These are phyloP conservation scores for Leucophenga maculata DNA, from an alignment of 2,888 invertebrate genomes.

Conservation along the genomic window DNA sequence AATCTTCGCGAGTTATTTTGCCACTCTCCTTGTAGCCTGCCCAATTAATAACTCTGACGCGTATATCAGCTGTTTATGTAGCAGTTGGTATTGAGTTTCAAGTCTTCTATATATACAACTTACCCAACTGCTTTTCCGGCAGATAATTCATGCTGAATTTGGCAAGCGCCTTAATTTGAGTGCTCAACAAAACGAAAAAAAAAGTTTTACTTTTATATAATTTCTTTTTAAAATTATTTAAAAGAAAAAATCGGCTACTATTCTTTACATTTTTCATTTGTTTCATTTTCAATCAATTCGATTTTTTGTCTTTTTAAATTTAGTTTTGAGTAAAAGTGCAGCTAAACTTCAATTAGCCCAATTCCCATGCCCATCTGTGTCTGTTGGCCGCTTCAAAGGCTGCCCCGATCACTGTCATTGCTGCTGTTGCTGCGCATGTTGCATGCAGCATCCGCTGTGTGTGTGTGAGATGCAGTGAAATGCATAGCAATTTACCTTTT, in stretches of 20 bases:
- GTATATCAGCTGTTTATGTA: background rate
- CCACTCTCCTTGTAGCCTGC: background rate
- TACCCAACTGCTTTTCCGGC: background rate
- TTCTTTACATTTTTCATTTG: too few species aligned
- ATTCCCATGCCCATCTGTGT: constrained; percentile 49
- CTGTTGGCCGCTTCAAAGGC: too few species aligned
- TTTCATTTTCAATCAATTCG: too few species aligned
- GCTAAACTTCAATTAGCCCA: constrained; percentile 60
- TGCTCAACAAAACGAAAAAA: too few species aligned
- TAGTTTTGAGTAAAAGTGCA: constrained; percentile 58
- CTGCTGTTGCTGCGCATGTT: background rate
- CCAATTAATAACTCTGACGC: constrained; percentile 3
- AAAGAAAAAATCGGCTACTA: too few species aligned
- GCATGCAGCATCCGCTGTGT: background rate
- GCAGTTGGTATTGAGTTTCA: background rate
- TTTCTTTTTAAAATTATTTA: too few species aligned
- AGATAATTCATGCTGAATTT: constrained; percentile 10
- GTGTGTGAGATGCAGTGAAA: constrained; percentile 6
- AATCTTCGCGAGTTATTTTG: constrained; percentile 3
- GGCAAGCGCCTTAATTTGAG: too few species aligned
- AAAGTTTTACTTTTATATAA: too few species aligned
- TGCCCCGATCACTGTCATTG: constrained; percentile 15
- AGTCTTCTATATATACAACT: background rate
- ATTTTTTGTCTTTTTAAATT: constrained; percentile 28
- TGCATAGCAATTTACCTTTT: constrained; percentile 11